Evolutionary conservation across 2,113 vertebrate genomes (phyloP).

Genomic region (Sorex fumeus): DNA sequence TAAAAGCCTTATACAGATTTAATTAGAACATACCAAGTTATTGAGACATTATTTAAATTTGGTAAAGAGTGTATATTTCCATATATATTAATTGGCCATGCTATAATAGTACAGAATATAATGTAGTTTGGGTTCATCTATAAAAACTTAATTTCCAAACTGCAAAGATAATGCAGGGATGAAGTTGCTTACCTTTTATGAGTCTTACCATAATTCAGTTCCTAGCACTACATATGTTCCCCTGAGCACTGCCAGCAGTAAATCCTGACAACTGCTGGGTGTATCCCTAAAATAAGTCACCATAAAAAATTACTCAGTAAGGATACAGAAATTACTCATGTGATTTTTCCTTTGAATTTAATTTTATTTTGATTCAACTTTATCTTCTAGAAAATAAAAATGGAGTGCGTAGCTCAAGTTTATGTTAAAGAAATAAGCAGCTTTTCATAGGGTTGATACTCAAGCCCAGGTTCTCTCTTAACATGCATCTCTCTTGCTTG

Average conservation of each 20-base stretch:
- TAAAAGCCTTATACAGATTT: no score
- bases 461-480: no score
- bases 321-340: not conserved
- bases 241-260: no score
- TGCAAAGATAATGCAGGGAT: no score
- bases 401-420: no score
- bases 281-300: no score
- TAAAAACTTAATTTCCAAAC: not conserved
- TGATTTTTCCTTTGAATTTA: not conserved
- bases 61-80: not conserved
- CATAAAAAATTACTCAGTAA: no score
- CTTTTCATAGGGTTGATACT: not conserved
- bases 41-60: not conserved
- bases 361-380: not conserved
- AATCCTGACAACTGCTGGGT: no score
- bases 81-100: not conserved
- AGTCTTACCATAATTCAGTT: no score
- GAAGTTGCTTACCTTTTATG: no score
- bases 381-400: constrained; percentile 15
- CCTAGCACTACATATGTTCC: no score
- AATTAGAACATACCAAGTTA: not conserved
- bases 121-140: not conserved
- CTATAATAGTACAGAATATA: not conserved
- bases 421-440: not conserved
- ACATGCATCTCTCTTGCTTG: no score